A percentile compares a stretch with the other conserved stretches of the same genome.
These are phyloP conservation scores for Conus betulinus DNA, from an alignment of 1,140 invertebrate genomes.

Conservation along the genomic window DNA sequence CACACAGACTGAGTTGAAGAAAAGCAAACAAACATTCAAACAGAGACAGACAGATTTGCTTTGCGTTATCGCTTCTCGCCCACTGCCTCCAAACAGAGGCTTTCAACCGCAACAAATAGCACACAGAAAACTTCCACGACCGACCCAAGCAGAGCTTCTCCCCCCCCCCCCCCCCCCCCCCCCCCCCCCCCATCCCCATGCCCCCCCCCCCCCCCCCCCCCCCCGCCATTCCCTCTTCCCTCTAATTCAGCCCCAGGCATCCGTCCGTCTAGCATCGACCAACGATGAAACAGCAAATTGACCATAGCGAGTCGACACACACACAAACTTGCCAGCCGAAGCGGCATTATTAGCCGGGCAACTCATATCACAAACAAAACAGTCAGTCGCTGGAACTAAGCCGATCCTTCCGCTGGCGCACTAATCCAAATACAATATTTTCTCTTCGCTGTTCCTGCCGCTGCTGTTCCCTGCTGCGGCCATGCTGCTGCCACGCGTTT, in stretches of 20 bases:
- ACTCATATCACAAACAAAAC: constrained; percentile 26
- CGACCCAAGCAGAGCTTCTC: not conserved
- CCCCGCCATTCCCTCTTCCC: not conserved
- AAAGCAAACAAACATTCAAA: not conserved
- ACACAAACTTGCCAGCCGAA: not conserved
- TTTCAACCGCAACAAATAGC: not conserved
- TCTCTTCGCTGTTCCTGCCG: not conserved
- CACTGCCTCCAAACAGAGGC: not conserved
- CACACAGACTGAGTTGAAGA: not conserved
- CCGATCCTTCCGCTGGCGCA: constrained; percentile 15
- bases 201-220: not conserved
- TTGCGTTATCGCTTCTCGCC: not conserved
- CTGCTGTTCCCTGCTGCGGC: too few relatives aligned
- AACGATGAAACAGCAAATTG: not conserved
- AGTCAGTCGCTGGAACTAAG: constrained; percentile 18
- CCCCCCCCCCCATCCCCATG: not conserved
- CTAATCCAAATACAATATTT: constrained; percentile 26
- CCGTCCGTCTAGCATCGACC: not conserved
- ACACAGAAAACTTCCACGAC: not conserved
- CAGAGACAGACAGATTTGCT: not conserved
- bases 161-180: not conserved
- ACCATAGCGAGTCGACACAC: not conserved
- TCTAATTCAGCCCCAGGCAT: not conserved
- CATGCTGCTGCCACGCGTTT: not conserved
- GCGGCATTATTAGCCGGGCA: not conserved